These are phyloP conservation scores for Tetranychus urticae DNA, from an alignment of 1,140 invertebrate genomes.

Conservation along the genomic window DNA sequence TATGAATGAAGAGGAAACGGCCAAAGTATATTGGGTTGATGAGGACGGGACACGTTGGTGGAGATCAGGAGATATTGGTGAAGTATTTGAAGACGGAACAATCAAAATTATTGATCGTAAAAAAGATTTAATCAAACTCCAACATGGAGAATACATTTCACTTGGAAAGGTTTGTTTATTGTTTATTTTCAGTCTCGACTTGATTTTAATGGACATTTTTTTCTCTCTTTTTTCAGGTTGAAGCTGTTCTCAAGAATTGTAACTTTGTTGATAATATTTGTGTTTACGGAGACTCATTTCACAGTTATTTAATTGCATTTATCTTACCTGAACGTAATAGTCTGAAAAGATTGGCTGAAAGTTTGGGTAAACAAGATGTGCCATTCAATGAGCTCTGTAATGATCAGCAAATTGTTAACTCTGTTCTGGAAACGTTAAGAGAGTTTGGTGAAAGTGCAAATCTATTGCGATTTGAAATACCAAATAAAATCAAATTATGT, in stretches of 20 bases:
- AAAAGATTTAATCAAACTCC: conserved; percentile 31
- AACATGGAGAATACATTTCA: conserved; percentile 27
- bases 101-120: conserved; percentile 73
- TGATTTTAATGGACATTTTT: neutral
- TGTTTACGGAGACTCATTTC: conserved; percentile 62
- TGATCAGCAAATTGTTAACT: conserved; percentile 27
- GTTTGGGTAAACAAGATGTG: conserved; percentile 20
- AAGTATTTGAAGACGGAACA: conserved; percentile 68
- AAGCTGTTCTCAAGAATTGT: neutral
- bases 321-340: conserved; percentile 54
- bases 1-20: conserved; percentile 62
- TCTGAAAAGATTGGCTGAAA: conserved; percentile 38
- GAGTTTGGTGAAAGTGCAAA: neutral
- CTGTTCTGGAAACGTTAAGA: neutral
- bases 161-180: conserved; percentile 10
- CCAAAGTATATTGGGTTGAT: conserved; percentile 59
- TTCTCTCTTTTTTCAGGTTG: neutral
- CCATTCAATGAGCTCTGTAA: conserved; percentile 34
- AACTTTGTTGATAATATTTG: conserved; percentile 82
- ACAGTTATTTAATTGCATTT: conserved; percentile 65
- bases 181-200: neutral
- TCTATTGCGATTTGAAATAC: conserved; percentile 20
- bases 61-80: conserved; percentile 84
- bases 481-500: conserved; percentile 20
- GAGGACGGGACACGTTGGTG: conserved; percentile 66